Evolutionary conservation across 2,797 vertebrate species (phyloP), one percentile per base, ranked within the genome.

Genomic region (Lithobates pipiens): DNA sequence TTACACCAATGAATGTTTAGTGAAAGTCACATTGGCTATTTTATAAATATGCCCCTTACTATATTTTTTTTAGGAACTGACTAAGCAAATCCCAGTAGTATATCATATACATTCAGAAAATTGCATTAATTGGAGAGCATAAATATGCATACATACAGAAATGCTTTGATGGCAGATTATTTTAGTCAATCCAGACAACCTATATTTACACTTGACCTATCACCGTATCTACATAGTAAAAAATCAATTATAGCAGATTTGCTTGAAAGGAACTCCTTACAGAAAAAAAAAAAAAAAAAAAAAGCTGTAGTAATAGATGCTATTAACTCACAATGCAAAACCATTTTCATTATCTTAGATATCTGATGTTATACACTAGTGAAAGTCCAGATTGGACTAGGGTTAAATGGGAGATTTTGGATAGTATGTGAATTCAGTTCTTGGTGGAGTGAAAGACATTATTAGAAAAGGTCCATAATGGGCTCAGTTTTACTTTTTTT

Each of bases 201-300:
- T 78, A 67, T 78, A 78, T 67, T 68, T 67, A 67, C 27, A 78
- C 36, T 78, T 67, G 61, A 78, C 27, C 76, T 39, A 65, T 79
- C 63, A 68, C 39, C 44, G 44, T 68, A 80, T 42, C 46, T 80
- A 80, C 39, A 70, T 70, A 44, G 65, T 70, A 54, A 70, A 69
- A 80, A 70, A 80, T 80, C 77, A 80, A 80, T 80, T 70, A 80
- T 44, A 34, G 42, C 32, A 69, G 42, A 80, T 70, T 80, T 69
- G 65, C 68, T 80, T 70, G 42, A 80, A 80, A 50, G 46, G 5
- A 69, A 70, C 5, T 80, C 46, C 46, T 67, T 70, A 70, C 77
- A 80, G 42, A 69, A 70, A 54, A 80, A 50, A 16, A 80, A 54
- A 69, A 70, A n/a, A n/a, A n/a, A n/a, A 54, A 80, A 54, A 16